Percentiles rank a stretch among this genome's conserved stretches.
These are phyloP conservation scores for Ennomos quercinarius DNA, from an alignment of 2,888 invertebrate genomes.

Conservation along the genomic window DNA sequence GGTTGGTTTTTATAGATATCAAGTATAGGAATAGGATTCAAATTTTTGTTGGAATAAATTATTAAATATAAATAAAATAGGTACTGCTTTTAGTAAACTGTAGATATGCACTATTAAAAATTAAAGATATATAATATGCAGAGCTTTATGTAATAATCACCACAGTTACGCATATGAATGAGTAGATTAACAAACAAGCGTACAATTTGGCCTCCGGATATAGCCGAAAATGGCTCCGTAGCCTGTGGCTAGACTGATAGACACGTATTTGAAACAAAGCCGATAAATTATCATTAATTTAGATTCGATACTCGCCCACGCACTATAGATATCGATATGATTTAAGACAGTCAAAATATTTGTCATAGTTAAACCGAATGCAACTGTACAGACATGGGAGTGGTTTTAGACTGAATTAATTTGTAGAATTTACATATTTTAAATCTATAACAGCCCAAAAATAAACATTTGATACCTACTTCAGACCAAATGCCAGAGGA, in stretches of 20 bases:
- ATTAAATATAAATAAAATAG: not conserved
- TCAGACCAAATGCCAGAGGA: too few species aligned
- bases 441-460: too few species aligned
- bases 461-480: too few species aligned
- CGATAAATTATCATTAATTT: constrained; percentile 77
- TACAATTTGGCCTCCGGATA: constrained; percentile 56
- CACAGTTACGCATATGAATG: too few species aligned
- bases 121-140: too few species aligned
- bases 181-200: constrained; percentile 3
- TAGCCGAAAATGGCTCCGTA: constrained; percentile 66
- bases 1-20: constrained; percentile 32
- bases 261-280: constrained; percentile 63
- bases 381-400: constrained; percentile 39
- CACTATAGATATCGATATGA: constrained; percentile 64
- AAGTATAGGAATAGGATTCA: constrained; percentile 35
- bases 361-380: constrained; percentile 36
- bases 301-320: constrained; percentile 73
- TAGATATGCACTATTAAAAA: too few species aligned
- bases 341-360: constrained; percentile 60
- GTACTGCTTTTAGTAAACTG: too few species aligned
- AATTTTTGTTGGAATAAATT: not conserved
- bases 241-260: constrained; percentile 45
- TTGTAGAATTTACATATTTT: too few species aligned
- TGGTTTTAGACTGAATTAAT: not conserved
- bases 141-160: too few species aligned